Evolutionary conservation across 2,888 invertebrate species (phyloP), one percentile per base, ranked within the genome.

Genomic region (Electrophaes corylata): DNA sequence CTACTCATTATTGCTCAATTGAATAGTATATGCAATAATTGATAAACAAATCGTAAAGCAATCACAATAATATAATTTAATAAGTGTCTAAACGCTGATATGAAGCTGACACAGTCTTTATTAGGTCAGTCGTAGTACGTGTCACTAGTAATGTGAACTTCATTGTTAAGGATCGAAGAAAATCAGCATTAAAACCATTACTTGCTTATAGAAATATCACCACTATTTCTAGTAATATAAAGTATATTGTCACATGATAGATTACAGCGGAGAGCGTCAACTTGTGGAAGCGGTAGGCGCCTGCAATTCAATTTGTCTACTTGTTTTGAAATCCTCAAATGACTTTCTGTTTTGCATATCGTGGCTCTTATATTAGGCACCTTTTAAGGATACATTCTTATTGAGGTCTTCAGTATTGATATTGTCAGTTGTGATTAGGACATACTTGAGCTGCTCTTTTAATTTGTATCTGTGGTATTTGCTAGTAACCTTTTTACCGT

Each of bases 81-180:
- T 73, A 78, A 71, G 64, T 80, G 76, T 84, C 73, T 73, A 76
- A 82, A 78, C 73, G 80, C 78, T 83, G 83, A 84, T 84, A 79
- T 61, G 76, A 71, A 71, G 71, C 65, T 76, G 73, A 73, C 72
- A 68, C 70, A 69, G 69, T 71, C 69, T 69, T 81, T 83, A 84
- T 79, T 87, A 68, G 88, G 86, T 85, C 87, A 83, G 68, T 71
- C 75, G 71, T 72, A 74, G 71, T 70, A 70, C 72, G 71, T 74
- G 73, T 79, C 69, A 66, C 65, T 66, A 78, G 83, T 76, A 81
- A 84, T 77, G 67, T 74, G 81, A 83, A 79, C 79, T 78, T 73
- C 73, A 73, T 64, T 67, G 72, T 67, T 68, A 49, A 57, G 57
- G 64, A 64, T 70, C 71, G 65, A 64, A 51, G 59, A 19, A 41